Percentiles rank a stretch among this genome's conserved stretches.
phyloP scores from a whole-genome alignment of 2,113 vertebrate species.

The Megalops atlanticus region DNA sequence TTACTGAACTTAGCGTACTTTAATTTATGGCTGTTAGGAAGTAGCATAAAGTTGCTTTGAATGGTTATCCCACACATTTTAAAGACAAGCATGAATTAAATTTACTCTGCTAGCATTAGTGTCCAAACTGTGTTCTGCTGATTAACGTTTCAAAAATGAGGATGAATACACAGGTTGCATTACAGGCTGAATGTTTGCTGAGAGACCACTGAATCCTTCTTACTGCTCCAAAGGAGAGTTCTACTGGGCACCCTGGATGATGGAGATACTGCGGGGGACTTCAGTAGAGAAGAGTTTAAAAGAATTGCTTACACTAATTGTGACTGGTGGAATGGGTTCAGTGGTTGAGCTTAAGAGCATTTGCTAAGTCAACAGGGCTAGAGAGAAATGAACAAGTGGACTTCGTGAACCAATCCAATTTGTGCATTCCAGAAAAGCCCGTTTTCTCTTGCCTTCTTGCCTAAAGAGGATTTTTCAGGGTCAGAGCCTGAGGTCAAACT shows the following conservation, averaged over 20 bases:
- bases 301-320: neutral
- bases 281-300: too few relatives aligned
- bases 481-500: neutral
- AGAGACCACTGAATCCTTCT: too few relatives aligned
- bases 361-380: neutral
- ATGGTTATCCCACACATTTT: neutral
- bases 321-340: too few relatives aligned
- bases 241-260: too few relatives aligned
- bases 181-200: too few relatives aligned
- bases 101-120: neutral
- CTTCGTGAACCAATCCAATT: conserved; percentile 6
- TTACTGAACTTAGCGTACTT: neutral
- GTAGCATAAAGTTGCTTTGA: neutral
- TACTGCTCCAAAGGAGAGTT: too few relatives aligned
- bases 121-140: too few relatives aligned
- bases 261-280: too few relatives aligned
- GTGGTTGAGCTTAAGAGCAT: neutral
- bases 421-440: neutral
- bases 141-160: too few relatives aligned
- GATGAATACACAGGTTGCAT: too few relatives aligned
- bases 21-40: neutral
- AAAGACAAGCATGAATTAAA: neutral
- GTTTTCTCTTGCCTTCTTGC: neutral
- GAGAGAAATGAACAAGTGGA: neutral
- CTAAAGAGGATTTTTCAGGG: neutral